Evolutionary conservation across 2,888 invertebrate genomes (phyloP).

Genomic region (Neoascia interrupta): DNA sequence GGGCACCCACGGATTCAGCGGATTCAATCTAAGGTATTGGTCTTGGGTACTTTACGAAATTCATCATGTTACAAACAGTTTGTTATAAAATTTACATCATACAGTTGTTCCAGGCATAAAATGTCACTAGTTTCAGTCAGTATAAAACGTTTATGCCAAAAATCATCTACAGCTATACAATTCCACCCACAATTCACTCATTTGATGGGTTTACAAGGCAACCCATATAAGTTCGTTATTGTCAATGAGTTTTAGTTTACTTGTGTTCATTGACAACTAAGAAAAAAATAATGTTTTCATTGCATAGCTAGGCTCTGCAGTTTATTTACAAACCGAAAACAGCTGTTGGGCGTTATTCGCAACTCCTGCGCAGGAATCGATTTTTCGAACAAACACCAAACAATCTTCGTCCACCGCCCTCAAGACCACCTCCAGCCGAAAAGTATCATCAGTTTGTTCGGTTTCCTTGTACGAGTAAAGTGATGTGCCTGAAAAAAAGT

Average conservation of each 20-base stretch:
- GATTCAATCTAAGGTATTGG: too few relatives aligned
- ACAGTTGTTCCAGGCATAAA: too few relatives aligned
- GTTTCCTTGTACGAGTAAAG: slow-evolving; percentile 14
- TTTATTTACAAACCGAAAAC: slow-evolving; percentile 70
- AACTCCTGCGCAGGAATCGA: slow-evolving; percentile 72
- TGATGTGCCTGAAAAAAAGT: slow-evolving; percentile 26
- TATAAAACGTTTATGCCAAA: too few relatives aligned
- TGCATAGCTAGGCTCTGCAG: slow-evolving; percentile 29
- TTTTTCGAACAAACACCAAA: slow-evolving; percentile 61
- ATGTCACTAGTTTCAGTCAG: too few relatives aligned
- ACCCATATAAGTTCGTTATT: too few relatives aligned
- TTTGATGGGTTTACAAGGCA: slow-evolving; percentile 2
- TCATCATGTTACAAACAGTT: too few relatives aligned
- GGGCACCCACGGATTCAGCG: too few relatives aligned
- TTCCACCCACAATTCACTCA: slow-evolving; percentile 39
- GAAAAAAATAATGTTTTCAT: slow-evolving; percentile 36
- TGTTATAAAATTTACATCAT: too few relatives aligned
- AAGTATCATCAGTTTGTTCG: slow-evolving; percentile 37
- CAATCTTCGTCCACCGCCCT: slow-evolving; percentile 23
- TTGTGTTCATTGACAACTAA: background rate
- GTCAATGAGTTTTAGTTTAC: too few relatives aligned
- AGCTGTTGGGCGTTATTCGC: slow-evolving; percentile 66
- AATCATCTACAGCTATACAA: background rate
- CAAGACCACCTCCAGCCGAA: too few relatives aligned
- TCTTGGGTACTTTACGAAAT: too few relatives aligned